Percentiles rank a stretch among this genome's conserved stretches.
These are phyloP conservation scores for Drosophila longiperda DNA, from an alignment of 2,888 invertebrate species.

Conservation along the genomic window DNA sequence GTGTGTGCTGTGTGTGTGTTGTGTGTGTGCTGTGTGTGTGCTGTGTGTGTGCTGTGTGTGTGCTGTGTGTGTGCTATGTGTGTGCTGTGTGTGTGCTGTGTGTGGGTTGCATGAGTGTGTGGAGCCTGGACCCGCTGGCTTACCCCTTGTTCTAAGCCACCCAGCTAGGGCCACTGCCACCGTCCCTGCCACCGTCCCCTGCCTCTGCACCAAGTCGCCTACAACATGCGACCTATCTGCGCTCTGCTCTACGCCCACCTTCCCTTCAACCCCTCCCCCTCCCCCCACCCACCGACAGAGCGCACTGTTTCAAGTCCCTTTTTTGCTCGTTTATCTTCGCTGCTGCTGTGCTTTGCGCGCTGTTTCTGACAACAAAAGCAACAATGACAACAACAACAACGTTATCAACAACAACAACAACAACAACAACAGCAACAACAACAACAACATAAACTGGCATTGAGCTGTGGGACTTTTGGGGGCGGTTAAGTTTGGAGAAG, in stretches of 20 bases:
- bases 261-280: too few species aligned
- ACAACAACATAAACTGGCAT: slow-evolving; percentile 31
- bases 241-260: not conserved
- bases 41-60: too few species aligned
- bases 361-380: slow-evolving; percentile 33
- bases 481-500: slow-evolving; percentile 28
- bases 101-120: slow-evolving; percentile 10
- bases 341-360: slow-evolving; percentile 51
- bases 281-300: too few species aligned
- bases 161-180: not conserved
- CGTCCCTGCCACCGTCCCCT: not conserved
- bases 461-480: slow-evolving; percentile 44
- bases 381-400: not conserved
- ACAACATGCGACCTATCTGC: slow-evolving; percentile 2
- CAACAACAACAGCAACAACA: slow-evolving; percentile 21
- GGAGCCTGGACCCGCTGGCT: slow-evolving; percentile 41
- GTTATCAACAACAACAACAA: slow-evolving; percentile 1
- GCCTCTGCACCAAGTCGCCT: not conserved
- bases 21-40: too few species aligned
- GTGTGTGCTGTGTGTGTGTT: not conserved
- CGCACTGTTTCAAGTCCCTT: not conserved
- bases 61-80: not conserved
- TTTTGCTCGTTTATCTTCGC: slow-evolving; percentile 53
- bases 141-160: not conserved
- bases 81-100: not conserved